These are phyloP conservation scores for Dreissena rostriformis DNA, from an alignment of 1,140 invertebrate species.

Conservation along the genomic window DNA sequence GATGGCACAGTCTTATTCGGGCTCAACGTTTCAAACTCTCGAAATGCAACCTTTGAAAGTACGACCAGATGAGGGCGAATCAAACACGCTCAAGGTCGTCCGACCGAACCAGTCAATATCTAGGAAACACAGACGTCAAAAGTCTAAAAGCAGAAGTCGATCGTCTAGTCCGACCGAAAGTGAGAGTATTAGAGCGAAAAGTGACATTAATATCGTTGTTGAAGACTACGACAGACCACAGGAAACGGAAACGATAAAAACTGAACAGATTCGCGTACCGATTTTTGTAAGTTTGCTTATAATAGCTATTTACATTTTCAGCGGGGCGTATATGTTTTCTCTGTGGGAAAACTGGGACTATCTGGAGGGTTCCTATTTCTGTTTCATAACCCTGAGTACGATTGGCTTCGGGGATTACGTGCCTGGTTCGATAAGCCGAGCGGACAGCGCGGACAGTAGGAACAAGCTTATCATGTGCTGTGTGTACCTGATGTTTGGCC, in stretches of 20 bases:
- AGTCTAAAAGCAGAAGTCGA: conserved; percentile 10
- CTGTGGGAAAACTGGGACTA: conserved; percentile 89
- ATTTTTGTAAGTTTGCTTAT: conserved; percentile 75
- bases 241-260: conserved; percentile 24
- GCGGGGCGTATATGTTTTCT: conserved; percentile 77
- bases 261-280: conserved; percentile 74
- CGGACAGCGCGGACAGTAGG: conserved; percentile 82
- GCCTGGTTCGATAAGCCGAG: conserved; percentile 85
- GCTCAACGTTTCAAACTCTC: not conserved
- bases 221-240: conserved; percentile 66
- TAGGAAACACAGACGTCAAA: not conserved
- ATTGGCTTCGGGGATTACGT: conserved; percentile 98
- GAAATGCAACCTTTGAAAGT: not conserved
- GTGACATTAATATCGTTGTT: conserved; percentile 41
- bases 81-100: conserved; percentile 23
- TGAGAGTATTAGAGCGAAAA: not conserved
- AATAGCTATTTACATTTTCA: conserved; percentile 77
- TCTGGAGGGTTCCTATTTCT: conserved; percentile 96
- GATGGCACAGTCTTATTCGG: not conserved
- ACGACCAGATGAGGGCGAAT: not conserved
- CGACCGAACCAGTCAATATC: not conserved
- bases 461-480: conserved; percentile 72
- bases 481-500: conserved; percentile 89
- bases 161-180: conserved; percentile 11
- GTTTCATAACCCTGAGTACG: conserved; percentile 90